Evolutionary conservation across 2,113 vertebrate species (phyloP), one percentile per base, ranked within the genome.

Genomic region (Nesoenas mayeri): DNA sequence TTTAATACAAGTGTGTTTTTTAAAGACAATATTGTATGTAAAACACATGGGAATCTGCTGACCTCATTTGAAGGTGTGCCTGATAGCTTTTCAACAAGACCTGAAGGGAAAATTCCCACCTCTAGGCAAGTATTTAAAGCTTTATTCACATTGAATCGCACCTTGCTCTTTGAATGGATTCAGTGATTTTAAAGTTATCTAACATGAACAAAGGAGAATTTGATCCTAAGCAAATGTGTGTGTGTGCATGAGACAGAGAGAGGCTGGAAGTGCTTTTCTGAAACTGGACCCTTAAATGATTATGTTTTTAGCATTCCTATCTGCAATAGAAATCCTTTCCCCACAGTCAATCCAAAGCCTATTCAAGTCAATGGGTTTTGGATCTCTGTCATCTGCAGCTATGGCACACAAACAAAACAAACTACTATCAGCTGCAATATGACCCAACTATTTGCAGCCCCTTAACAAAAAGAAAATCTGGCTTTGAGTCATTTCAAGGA

Each of bases 321-420:
- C 34, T 96, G n/a, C 91, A 85, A 17, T 88, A 80, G 82, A 91
- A 97, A 97, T 96, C 88, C 90, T 95, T 94, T 96, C 91, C 89
- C 28, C 79, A 64, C 26, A 77, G 64, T 85, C 89, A 79, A 53
- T 91, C 71, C 89, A 93, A 94, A 96, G 57, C 22, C 72, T 80
- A 10, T 79, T 73, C 58, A 87, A 87, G 31, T 67, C 85, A 74
- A 78, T 83, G 70, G 58, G 38, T 85, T 94, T 96, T 96, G 88
- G 90, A 96, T 89, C 74, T 91, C 48, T 84, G 70, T 93, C 85
- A 56, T 79, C 82, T 93, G 88, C 81, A 92, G 65, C 88, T 82
- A 93, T 70, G 70, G 65, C 50, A 96, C 88, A 93, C 65, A 84
- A 96, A 94, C 95, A 96, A 94, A 95, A 92, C 92, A 95, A 97